Conservation (phyloP, 2,113 vertebrate species). For the Eidolon helvum region DNA sequence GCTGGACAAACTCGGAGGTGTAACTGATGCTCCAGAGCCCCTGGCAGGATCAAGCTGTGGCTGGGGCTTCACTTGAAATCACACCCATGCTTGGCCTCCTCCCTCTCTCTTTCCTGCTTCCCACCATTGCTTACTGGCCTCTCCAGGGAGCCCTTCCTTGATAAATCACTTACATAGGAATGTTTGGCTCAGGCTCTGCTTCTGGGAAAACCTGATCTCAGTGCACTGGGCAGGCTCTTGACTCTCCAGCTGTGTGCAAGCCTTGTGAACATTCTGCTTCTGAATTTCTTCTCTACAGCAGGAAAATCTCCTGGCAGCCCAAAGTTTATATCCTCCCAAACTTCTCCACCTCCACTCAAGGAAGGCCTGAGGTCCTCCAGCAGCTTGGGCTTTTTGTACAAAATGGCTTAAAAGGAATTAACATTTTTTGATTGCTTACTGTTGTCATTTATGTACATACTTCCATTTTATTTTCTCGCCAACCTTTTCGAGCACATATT, state of each 20-base stretch:
- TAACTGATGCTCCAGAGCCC: neutral
- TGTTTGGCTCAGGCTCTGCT: neutral
- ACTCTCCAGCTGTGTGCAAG: constrained; percentile 21
- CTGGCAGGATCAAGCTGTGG: neutral
- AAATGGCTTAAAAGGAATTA: neutral
- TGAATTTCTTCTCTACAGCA: neutral
- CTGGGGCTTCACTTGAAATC: neutral
- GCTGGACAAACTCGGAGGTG: neutral
- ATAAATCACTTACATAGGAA: constrained; percentile 26
- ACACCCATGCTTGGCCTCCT: neutral
- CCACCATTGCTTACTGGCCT: neutral
- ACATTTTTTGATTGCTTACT: neutral
- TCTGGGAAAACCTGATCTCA: constrained; percentile 32
- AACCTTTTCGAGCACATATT: neutral
- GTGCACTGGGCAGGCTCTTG: neutral
- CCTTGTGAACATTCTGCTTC: neutral
- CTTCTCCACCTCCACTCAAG: neutral
- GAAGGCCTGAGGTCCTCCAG: neutral
- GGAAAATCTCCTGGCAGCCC: neutral
- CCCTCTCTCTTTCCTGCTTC: neutral
- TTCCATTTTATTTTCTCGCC: neutral
- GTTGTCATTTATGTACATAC: neutral
- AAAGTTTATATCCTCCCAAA: neutral
- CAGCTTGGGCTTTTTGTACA: neutral
- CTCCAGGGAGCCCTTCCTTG: neutral